A percentile compares a stretch with the other conserved stretches of the same genome.
Evolutionary conservation across 2,113 vertebrate genomes (phyloP).

Genomic region (Apaloderma vittatum): DNA sequence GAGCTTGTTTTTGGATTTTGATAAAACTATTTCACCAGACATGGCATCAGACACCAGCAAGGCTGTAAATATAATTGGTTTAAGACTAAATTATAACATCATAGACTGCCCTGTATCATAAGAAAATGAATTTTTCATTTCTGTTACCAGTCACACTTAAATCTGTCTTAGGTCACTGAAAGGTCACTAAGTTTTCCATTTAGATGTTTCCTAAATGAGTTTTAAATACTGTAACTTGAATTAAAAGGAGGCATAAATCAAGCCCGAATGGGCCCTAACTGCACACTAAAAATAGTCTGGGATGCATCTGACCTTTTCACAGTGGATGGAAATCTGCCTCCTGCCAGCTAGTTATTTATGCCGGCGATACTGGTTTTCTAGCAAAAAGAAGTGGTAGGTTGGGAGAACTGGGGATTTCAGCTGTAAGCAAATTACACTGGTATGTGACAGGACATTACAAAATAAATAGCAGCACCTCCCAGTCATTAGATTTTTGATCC

Average conservation of each 20-base stretch:
- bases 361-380: neutral
- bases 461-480: neutral
- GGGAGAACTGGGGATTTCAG: neutral
- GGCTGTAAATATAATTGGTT: neutral
- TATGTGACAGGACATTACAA: neutral
- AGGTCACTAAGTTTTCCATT: neutral
- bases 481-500: neutral
- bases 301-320: conserved; percentile 13
- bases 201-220: neutral
- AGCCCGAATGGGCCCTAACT: neutral
- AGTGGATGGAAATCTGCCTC: neutral
- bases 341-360: neutral
- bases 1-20: neutral
- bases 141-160: neutral
- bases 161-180: neutral
- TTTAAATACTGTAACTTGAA: neutral
- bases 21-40: neutral
- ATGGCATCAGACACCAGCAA: neutral
- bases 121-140: conserved; percentile 1
- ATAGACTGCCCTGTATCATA: neutral
- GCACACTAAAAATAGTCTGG: neutral
- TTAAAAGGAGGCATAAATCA: conserved; percentile 20
- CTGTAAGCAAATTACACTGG: neutral
- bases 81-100: neutral
- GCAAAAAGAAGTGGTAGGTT: neutral